phyloP scores from a whole-genome alignment of 2,888 invertebrate genomes.

The Iphiclides podalirius region DNA sequence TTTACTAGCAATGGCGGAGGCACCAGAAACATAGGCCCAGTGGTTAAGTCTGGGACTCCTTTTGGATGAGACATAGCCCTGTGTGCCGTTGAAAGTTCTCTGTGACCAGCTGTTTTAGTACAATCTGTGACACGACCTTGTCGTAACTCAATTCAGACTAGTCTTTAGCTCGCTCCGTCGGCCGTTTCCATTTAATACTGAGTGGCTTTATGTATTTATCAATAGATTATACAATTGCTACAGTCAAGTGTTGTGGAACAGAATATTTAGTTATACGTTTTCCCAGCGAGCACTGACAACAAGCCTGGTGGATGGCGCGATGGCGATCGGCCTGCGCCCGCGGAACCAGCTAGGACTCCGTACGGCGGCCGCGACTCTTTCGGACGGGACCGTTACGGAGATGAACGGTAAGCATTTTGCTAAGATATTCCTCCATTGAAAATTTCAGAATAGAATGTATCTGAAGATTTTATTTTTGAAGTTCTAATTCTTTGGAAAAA shows the following conservation, averaged over 20 bases:
- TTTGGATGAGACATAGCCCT: slow-evolving; percentile 67
- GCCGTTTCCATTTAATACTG: slow-evolving; percentile 41
- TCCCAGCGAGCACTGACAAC: slow-evolving; percentile 64
- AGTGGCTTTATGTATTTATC: slow-evolving; percentile 39
- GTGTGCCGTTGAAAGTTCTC: slow-evolving; percentile 81
- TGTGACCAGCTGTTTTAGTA: slow-evolving; percentile 85
- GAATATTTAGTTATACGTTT: not conserved
- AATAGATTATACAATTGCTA: too few relatives aligned
- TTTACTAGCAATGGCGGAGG: slow-evolving; percentile 78
- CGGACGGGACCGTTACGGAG: slow-evolving; percentile 59
- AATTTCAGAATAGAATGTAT: too few relatives aligned
- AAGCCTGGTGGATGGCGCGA: slow-evolving; percentile 76
- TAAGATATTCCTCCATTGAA: too few relatives aligned
- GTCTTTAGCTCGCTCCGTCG: slow-evolving; percentile 81
- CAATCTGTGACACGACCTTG: slow-evolving; percentile 82
- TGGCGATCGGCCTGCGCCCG: slow-evolving; percentile 57
- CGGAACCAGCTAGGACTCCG: slow-evolving; percentile 65
- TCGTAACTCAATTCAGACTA: slow-evolving; percentile 92
- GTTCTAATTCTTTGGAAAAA: too few relatives aligned
- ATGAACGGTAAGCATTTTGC: slow-evolving; percentile 40
- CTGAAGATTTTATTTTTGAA: too few relatives aligned
- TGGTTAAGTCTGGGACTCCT: slow-evolving; percentile 72
- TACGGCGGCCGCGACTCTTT: slow-evolving; percentile 74
- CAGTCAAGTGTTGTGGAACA: too few relatives aligned
- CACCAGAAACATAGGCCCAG: slow-evolving; percentile 83